phyloP scores from a whole-genome alignment of 2,888 invertebrate genomes.

The Melinopterus prodromus region DNA sequence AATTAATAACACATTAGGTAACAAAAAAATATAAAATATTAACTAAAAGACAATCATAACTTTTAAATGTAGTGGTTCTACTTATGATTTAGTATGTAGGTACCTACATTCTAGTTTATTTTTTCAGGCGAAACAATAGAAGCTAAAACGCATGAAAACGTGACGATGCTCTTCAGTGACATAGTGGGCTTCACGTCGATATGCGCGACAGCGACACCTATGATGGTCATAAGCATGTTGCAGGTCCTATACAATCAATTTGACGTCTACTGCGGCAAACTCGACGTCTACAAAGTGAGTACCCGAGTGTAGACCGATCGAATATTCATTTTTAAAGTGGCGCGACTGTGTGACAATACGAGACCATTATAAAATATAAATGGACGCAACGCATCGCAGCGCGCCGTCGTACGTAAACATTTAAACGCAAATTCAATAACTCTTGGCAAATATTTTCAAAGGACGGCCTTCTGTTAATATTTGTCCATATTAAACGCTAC shows the following conservation, averaged over 20 bases:
- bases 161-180: constrained; percentile 95
- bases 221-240: constrained; percentile 96
- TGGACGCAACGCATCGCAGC: not conserved
- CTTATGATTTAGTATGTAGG: no score
- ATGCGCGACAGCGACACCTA: constrained; percentile 92
- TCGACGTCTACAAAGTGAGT: constrained; percentile 92
- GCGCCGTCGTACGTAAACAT: not conserved
- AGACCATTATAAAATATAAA: not conserved
- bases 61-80: no score
- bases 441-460: not conserved
- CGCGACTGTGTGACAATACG: not conserved
- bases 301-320: not conserved
- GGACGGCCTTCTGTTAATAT: not conserved
- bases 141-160: constrained; percentile 91
- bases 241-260: constrained; percentile 93
- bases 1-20: no score
- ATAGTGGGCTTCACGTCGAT: constrained; percentile 97
- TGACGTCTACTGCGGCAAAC: constrained; percentile 89
- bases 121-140: constrained; percentile 84
- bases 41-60: no score
- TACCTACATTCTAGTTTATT: not conserved
- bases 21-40: no score
- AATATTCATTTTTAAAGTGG: not conserved
- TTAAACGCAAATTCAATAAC: not conserved
- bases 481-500: not conserved